Conservation (phyloP, 1,140 invertebrate genomes). For the Triops cancriformis region DNA sequence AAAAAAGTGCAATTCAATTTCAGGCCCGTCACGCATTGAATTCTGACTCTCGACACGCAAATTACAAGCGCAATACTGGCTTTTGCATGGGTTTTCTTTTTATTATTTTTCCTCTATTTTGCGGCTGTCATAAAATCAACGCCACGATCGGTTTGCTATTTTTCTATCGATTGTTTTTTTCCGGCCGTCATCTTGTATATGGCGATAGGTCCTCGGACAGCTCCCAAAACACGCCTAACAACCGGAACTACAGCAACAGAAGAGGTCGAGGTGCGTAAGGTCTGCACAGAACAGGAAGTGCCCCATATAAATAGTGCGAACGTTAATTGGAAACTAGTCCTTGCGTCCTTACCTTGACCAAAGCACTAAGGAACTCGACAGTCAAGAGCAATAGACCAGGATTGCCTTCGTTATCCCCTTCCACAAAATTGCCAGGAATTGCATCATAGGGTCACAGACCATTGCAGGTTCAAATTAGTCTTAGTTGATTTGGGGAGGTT, state of each 20-base stretch:
- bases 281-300: neutral
- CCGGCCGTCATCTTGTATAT: neutral
- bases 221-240: neutral
- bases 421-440: neutral
- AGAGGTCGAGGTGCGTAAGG: neutral
- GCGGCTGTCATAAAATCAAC: slow-evolving; percentile 6
- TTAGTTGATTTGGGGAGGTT: neutral
- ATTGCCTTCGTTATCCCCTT: neutral
- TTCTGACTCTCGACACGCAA: slow-evolving; percentile 5
- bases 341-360: neutral
- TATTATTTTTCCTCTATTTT: neutral
- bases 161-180: neutral
- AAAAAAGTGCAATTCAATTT: slow-evolving; percentile 11
- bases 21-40: neutral
- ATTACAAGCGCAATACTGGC: neutral
- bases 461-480: neutral
- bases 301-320: neutral
- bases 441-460: neutral
- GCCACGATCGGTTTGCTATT: neutral
- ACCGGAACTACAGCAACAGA: neutral
- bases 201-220: neutral
- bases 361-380: neutral
- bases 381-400: neutral
- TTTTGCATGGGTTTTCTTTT: neutral
- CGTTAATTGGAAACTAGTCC: neutral